These are phyloP conservation scores for Syngnathus scovelli DNA, from an alignment of 2,113 vertebrate species.

Conservation along the genomic window DNA sequence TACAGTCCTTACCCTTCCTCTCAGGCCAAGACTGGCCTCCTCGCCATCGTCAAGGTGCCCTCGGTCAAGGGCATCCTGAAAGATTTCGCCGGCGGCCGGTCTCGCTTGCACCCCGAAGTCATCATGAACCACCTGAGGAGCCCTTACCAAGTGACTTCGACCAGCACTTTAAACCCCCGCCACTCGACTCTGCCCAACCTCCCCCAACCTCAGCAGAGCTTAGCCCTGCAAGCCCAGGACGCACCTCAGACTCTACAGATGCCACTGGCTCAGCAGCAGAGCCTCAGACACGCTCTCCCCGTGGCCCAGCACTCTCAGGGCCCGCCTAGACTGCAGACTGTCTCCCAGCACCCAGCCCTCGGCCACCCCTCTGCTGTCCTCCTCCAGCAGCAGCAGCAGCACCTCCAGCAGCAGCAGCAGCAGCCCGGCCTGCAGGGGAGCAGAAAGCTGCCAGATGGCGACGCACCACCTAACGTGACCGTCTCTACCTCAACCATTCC, in stretches of 20 bases:
- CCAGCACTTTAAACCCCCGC: slow-evolving; percentile 98
- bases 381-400: slow-evolving; percentile 72
- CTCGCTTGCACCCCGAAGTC: slow-evolving; percentile 85
- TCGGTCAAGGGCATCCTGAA: slow-evolving; percentile 88
- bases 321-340: slow-evolving; percentile 63
- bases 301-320: slow-evolving; percentile 68
- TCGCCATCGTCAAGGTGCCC: slow-evolving; percentile 90
- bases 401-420: slow-evolving; percentile 74
- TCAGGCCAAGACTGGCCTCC: slow-evolving; percentile 92
- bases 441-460: slow-evolving; percentile 90
- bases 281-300: slow-evolving; percentile 65
- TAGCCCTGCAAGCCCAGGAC: slow-evolving; percentile 68
- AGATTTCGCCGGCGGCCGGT: slow-evolving; percentile 92
- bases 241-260: slow-evolving; percentile 65
- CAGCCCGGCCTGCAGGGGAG: slow-evolving; percentile 77
- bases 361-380: slow-evolving; percentile 69
- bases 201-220: slow-evolving; percentile 65
- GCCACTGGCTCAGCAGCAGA: slow-evolving; percentile 62
- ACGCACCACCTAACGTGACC: slow-evolving; percentile 96
- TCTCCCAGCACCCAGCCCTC: slow-evolving; percentile 62
- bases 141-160: slow-evolving; percentile 78
- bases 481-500: slow-evolving; percentile 99
- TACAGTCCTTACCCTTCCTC: slow-evolving; percentile 96
- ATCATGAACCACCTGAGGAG: slow-evolving; percentile 87
- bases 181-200: slow-evolving; percentile 74